Base-by-base conservation (phyloP, 2,888 invertebrate species). In the Himalopsyche anomala region DNA sequence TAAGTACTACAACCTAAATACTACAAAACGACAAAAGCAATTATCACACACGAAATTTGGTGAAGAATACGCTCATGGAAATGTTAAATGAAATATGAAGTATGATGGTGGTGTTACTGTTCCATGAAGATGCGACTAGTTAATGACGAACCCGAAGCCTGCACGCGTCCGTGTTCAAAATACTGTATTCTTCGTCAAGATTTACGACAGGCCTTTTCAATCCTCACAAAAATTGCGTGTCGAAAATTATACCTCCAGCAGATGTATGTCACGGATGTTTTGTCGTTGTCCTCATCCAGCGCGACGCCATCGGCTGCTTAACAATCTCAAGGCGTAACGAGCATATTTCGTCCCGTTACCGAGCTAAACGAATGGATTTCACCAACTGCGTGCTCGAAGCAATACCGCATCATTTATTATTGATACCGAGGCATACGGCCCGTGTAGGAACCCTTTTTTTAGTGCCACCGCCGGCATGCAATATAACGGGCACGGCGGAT, bases 351-450 rank as follows among this genome's bases (percentile, higher is more conserved):
- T 81, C 56, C 80, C 82, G 79, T 81, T 81, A 85, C 74, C 56
- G 80, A 62, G 80, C 51, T 69, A 81, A 80, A 84, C 85, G 87
- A 85, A 88, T 88, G 87, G 88, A 85, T 87, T 86, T 85, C 87
- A 84, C 80, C 87, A 86, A 87, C 87, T 85, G 87, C 86, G 83
- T 87, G 85, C 88, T 87, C 88, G 87, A 85, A 87, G 88, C 88
- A 87, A 88, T 88, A 88, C 88, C 85, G 86, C 86, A 88, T 88
- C 88, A 88, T 88, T 87, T 88, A 88, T 88, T 88, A 88, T 88
- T 88, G 86, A 88, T 88, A 86, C 87, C 84, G 83, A 79, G 83
- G 86, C 79, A 55, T 56, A 80, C 82, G 80, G 86, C 81, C 62
- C 86, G 85, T 74, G 86, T 56, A 86, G 84, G 81, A 84, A 87